Evolutionary conservation across 2,888 invertebrate species (phyloP).

Genomic region (Scrobipalpa costella): DNA sequence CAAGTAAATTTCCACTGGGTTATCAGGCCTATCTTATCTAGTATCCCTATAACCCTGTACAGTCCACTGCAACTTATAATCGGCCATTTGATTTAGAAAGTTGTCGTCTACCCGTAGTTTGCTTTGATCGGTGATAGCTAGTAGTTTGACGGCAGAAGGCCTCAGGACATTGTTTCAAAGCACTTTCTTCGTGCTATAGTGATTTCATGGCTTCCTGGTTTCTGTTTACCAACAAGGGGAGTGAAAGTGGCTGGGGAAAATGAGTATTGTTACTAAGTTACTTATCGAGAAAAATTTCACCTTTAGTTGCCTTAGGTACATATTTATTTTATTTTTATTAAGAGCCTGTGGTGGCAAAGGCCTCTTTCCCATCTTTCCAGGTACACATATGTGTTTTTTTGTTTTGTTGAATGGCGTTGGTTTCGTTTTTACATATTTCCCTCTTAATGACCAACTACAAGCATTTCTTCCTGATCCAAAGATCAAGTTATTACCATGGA

Average conservation of each 20-base stretch:
- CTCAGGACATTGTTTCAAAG: constrained; percentile 12
- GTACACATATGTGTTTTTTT: too few species aligned
- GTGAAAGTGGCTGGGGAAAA: background rate
- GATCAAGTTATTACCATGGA: too few species aligned
- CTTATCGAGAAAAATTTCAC: too few species aligned
- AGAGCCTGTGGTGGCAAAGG: too few species aligned
- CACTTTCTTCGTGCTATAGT: background rate
- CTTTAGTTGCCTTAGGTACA: too few species aligned
- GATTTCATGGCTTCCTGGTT: background rate
- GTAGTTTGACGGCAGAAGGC: constrained; percentile 25
- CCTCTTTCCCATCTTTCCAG: too few species aligned
- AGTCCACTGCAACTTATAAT: constrained; percentile 32
- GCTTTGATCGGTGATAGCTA: constrained; percentile 2
- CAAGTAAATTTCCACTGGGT: background rate
- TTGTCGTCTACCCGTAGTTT: constrained; percentile 14
- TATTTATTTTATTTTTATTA: too few species aligned
- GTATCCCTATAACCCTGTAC: background rate
- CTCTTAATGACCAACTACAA: too few species aligned
- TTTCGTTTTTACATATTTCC: too few species aligned
- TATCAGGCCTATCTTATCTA: background rate
- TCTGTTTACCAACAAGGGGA: background rate
- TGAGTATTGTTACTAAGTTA: too few species aligned
- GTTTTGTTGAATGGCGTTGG: too few species aligned
- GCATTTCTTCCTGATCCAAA: too few species aligned
- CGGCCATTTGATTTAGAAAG: constrained; percentile 34